phyloP scores from a whole-genome alignment of 92 coral and sea anemone species.

The Epizoanthus scotinus region DNA sequence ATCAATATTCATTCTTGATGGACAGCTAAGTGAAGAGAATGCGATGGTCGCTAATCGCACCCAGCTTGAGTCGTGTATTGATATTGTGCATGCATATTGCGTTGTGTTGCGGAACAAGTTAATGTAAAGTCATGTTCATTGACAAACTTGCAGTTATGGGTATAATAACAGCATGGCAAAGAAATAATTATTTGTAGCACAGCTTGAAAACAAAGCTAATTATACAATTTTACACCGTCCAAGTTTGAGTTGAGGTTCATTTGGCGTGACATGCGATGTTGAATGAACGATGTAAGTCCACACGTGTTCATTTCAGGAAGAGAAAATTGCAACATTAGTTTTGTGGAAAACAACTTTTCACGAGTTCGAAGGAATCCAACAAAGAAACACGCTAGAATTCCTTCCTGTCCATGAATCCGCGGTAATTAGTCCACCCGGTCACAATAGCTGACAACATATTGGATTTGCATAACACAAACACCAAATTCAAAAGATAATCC shows the following conservation, averaged over 20 bases:
- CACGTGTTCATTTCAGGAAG: conserved; percentile 12
- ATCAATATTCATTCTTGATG: no score
- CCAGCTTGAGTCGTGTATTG: no score
- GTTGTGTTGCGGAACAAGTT: no score
- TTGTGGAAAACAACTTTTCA: not conserved
- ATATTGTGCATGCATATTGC: no score
- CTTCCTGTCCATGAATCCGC: conserved; percentile 6
- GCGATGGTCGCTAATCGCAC: no score
- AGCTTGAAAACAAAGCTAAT: not conserved
- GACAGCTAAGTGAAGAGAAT: no score
- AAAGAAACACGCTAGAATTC: conserved; percentile 31
- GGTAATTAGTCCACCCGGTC: conserved; percentile 33
- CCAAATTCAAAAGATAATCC: not conserved
- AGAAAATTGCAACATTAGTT: not conserved
- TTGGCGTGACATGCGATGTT: conserved; percentile 7
- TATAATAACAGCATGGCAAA: not conserved
- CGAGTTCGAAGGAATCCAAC: not conserved
- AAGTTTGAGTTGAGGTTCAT: not conserved
- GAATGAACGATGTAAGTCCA: not conserved
- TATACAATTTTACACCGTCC: not conserved
- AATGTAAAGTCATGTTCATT: no score
- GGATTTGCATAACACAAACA: conserved; percentile 23
- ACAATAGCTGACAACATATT: conserved; percentile 15
- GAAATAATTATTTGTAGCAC: not conserved
- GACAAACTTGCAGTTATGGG: no score